Percentiles rank a stretch among this genome's conserved stretches.
Conservation (phyloP, 2,888 invertebrate species). For the Cephus sareptanus region DNA sequence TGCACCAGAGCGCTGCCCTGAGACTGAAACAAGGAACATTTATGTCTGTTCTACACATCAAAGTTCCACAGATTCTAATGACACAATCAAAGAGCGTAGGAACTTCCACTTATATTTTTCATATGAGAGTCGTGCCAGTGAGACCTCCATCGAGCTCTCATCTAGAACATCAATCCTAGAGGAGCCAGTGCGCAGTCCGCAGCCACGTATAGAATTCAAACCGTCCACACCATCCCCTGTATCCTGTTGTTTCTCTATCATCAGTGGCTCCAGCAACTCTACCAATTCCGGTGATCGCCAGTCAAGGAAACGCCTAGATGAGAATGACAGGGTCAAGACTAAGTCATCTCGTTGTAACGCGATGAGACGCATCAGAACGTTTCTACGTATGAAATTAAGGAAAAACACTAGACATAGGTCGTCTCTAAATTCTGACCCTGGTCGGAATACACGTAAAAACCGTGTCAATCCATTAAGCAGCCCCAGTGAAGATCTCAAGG, state of each 20-base stretch:
- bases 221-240: conserved; percentile 61
- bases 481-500: conserved; percentile 14
- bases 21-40: conserved; percentile 35
- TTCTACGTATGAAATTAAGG: conserved; percentile 49
- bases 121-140: conserved; percentile 51
- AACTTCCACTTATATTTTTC: conserved; percentile 60
- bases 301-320: conserved; percentile 10
- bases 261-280: conserved; percentile 33
- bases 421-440: conserved; percentile 33
- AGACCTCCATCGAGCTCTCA: conserved; percentile 54
- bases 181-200: not conserved
- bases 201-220: conserved; percentile 39
- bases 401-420: conserved; percentile 47
- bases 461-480: conserved; percentile 43
- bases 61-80: conserved; percentile 16
- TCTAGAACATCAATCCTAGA: conserved; percentile 25
- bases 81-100: conserved; percentile 32
- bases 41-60: conserved; percentile 51
- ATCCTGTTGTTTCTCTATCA: conserved; percentile 60
- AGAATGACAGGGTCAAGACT: conserved; percentile 21
- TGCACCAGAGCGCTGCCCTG: conserved; percentile 13
- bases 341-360: conserved; percentile 47
- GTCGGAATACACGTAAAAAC: conserved; percentile 39
- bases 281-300: conserved; percentile 21
- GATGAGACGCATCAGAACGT: conserved; percentile 55